Evolutionary conservation across 2,113 vertebrate species (phyloP), one percentile per base, ranked within the genome.

Genomic region (Haemorhous mexicanus): DNA sequence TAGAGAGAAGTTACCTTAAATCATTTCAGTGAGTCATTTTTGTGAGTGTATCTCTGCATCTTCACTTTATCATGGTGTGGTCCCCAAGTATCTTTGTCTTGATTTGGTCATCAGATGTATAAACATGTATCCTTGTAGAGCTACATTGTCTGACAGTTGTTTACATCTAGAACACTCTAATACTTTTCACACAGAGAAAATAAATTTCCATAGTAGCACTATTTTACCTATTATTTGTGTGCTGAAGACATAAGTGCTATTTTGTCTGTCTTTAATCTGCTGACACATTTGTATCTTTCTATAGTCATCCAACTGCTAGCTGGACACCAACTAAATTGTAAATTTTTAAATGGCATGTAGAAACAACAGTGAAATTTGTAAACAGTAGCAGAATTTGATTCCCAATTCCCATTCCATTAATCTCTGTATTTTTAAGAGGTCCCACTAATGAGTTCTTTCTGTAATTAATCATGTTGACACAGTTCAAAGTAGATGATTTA

Each of bases 381-480:
- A 86, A 66, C 46, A 82, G 49, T 69, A 90, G 44, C 55, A 94
- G 89, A 82, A 91, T 82, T 82, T 75, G 84, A 94, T 82, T 88
- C 74, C 49, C 67, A 93, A 77, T 83, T 85, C 78, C 49, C 67
- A 43, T 85, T 93, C 23, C 30, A 74, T 80, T 95, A 83, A 83
- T 87, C 58, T 91, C 67, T 74, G 33, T 69, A 68, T 89, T 92
- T 92, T 95, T 80, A 83, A 87, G 68, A 93, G 41, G 53, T 84
- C 13, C 35, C 16, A 69, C 46, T 94, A 95, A 93, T 77, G 77
- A 89, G 63, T 87, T 93, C 27, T 85, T 92, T 74, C 68, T 87
- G 58, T 84, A 94, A 91, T 95, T 94, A 84, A 94, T 87, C 78
- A 58, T 59, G 67, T 66, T 87, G 81, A 76, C 41, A 61, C 26